A percentile compares a stretch with the other conserved stretches of the same genome.
Conservation (phyloP, 92 coral and sea anemone species). For the Meandrina meandrites region DNA sequence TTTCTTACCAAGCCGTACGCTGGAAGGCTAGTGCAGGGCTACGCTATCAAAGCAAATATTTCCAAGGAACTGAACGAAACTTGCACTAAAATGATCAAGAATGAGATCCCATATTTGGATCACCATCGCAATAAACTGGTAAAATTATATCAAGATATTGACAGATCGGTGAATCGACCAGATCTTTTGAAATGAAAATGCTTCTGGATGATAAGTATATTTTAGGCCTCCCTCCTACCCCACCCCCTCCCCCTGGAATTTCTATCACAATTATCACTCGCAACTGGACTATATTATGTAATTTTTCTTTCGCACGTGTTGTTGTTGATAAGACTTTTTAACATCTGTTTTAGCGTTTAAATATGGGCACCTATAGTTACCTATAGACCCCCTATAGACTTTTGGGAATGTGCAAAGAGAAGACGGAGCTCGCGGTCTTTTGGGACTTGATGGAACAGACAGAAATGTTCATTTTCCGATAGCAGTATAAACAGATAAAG, state of each 20-base stretch:
- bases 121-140: slow-evolving; percentile 20
- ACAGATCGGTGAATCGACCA: slow-evolving; percentile 1
- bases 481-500: background rate
- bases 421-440: too few species aligned
- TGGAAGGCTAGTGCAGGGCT: slow-evolving; percentile 37
- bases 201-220: background rate
- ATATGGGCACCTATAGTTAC: too few species aligned
- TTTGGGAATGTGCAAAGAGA: too few species aligned
- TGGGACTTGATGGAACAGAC: too few species aligned
- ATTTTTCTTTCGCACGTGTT: too few species aligned
- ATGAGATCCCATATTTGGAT: slow-evolving; percentile 29
- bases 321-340: too few species aligned
- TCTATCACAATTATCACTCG: too few species aligned
- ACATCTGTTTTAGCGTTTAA: too few species aligned
- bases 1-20: slow-evolving; percentile 34
- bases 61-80: slow-evolving; percentile 28
- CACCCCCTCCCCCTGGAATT: too few species aligned
- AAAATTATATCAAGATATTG: slow-evolving; percentile 15
- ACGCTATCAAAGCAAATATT: slow-evolving; percentile 14
- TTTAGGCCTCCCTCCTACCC: background rate
- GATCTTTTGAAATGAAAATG: background rate
- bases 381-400: too few species aligned
- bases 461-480: background rate
- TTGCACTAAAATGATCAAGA: slow-evolving; percentile 34
- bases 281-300: too few species aligned